A percentile compares a stretch with the other conserved stretches of the same genome.
phyloP scores from a whole-genome alignment of 2,113 vertebrate genomes.

The Nesoenas mayeri region DNA sequence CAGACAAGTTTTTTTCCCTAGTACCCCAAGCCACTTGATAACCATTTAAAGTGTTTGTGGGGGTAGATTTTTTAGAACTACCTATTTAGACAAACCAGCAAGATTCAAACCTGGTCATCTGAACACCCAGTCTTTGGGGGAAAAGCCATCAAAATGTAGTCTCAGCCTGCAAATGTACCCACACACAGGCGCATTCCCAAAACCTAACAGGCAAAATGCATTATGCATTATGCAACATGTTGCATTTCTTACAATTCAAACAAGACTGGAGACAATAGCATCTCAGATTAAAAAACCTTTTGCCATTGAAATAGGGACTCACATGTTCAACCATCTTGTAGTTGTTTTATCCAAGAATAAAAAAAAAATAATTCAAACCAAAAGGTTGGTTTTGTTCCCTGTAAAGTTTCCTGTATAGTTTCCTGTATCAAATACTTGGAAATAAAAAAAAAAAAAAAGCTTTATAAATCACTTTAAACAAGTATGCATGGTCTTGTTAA shows the following conservation, averaged over 20 bases:
- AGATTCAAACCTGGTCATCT: background rate
- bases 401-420: slow-evolving; percentile 61
- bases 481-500: slow-evolving; percentile 36
- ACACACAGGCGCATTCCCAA: background rate
- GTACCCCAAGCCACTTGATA: background rate
- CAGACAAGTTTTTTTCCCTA: background rate
- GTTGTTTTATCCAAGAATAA: slow-evolving; percentile 64
- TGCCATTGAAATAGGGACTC: background rate
- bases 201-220: background rate
- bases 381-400: slow-evolving; percentile 62
- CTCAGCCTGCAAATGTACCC: background rate
- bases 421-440: slow-evolving; percentile 63
- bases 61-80: background rate
- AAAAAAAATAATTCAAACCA: slow-evolving; percentile 46
- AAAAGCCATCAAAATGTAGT: background rate
- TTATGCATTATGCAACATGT: background rate
- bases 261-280: background rate
- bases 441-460: background rate
- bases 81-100: background rate
- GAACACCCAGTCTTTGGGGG: background rate
- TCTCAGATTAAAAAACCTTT: background rate
- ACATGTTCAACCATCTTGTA: slow-evolving; percentile 46
- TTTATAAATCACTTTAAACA: slow-evolving; percentile 46
- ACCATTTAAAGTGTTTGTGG: background rate
- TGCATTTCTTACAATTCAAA: background rate